Percentiles rank a stretch among this genome's conserved stretches.
phyloP scores from a whole-genome alignment of 2,888 invertebrate genomes.

The Campoplex capitator region DNA sequence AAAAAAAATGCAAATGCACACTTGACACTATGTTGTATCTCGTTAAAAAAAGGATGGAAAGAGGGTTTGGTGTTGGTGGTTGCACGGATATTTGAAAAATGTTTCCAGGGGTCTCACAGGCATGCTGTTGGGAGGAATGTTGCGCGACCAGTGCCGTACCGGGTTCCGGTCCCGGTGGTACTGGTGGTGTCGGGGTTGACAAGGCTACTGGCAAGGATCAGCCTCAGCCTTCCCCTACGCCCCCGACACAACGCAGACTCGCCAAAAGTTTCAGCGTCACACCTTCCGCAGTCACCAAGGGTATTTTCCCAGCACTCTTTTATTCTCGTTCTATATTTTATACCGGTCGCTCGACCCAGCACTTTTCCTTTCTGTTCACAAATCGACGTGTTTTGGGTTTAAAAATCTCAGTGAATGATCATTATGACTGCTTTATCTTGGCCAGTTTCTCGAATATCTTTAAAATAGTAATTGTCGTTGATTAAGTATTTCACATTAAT shows the following conservation, averaged over 20 bases:
- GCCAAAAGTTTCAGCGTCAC: conserved; percentile 97
- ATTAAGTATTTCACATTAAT: background rate
- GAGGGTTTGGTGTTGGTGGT: conserved; percentile 76
- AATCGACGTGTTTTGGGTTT: background rate
- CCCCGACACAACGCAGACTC: conserved; percentile 94
- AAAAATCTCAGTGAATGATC: conserved; percentile 30
- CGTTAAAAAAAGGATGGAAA: conserved; percentile 21
- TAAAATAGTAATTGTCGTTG: background rate
- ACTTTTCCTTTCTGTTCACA: conserved; percentile 24
- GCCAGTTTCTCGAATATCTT: background rate
- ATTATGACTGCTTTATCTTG: too few relatives aligned
- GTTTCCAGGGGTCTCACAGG: conserved; percentile 82
- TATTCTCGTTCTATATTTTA: conserved; percentile 43
- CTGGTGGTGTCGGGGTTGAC: conserved; percentile 80
- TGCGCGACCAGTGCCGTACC: conserved; percentile 80
- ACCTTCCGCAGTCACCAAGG: conserved; percentile 89
- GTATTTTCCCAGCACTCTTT: conserved; percentile 81
- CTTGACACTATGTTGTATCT: background rate
- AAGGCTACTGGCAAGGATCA: conserved; percentile 81
- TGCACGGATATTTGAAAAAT: conserved; percentile 74
- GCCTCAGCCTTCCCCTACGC: conserved; percentile 90
- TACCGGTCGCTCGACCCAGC: conserved; percentile 33
- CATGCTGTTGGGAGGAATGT: conserved; percentile 84
- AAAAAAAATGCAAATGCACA: background rate
- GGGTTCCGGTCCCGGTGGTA: conserved; percentile 76